Evolutionary conservation across 2,888 invertebrate species (phyloP), one percentile per base, ranked within the genome.

Genomic region (Tetrapedia diversipes): DNA sequence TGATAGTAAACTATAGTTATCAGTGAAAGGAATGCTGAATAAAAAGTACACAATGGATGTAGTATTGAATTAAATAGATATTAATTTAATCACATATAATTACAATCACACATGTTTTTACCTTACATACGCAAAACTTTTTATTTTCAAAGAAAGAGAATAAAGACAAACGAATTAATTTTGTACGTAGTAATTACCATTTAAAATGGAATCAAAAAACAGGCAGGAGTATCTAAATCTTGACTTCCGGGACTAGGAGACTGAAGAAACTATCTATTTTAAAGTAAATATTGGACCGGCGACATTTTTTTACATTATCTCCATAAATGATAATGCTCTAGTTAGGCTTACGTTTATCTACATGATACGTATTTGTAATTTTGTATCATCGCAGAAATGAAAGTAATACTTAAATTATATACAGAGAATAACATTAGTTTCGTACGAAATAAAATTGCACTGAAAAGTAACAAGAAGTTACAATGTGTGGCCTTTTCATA

Each of bases 41-140:
- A 27, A 64, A 53, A 16, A 41, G 8, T 53, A 22, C 7, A 41
- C 16, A 24, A n/a, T 43, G n/a, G 29, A n/a, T 27, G 1, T 16
- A 32, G 1, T 37, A 16, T 80, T 79, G 65, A 84, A 87, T 89
- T 89, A 90, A 90, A 89, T 89, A 89, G 80, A 76, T 82, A 89
- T 84, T 88, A 88, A 87, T 90, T 88, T 82, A 87, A 88, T 88
- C 81, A 87, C 86, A 86, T 88, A 87, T 84, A 88, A 86, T 90
- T 89, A 90, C 86, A 89, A 89, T 90, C 90, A 90, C 89, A 90
- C 86, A 83, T 84, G 83, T 88, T 86, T 74, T 75, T 88, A 85
- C 79, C 80, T 80, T 83, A 83, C 82, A 80, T 78, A 79, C 77
- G 69, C 59, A 76, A 41, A 70, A 76, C 66, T 72, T 77, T 77